Conservation (phyloP, 2,888 invertebrate species). For the Philereme vetulata region DNA sequence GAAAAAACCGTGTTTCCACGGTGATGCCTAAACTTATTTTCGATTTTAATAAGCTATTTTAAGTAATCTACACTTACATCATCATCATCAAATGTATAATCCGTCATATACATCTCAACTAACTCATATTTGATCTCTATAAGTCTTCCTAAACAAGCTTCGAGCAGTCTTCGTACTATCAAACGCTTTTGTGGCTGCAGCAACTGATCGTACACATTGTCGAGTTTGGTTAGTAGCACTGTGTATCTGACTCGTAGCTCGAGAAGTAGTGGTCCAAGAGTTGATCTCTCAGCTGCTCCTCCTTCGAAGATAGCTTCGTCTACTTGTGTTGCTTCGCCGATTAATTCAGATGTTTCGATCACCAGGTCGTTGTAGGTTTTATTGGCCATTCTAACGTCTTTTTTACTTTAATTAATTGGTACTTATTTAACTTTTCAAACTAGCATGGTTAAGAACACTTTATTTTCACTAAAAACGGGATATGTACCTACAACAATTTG, state of each 20-base stretch:
- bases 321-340: conserved; percentile 83
- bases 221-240: conserved; percentile 88
- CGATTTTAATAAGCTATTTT: too few species aligned
- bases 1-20: too few species aligned
- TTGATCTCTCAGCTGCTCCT: conserved; percentile 83
- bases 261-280: conserved; percentile 85
- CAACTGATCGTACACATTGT: conserved; percentile 94
- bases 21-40: too few species aligned
- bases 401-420: background rate
- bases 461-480: too few species aligned
- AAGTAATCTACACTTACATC: conserved; percentile 53
- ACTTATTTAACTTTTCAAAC: background rate
- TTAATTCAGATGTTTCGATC: conserved; percentile 79
- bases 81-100: conserved; percentile 93
- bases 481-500: too few species aligned
- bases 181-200: conserved; percentile 96
- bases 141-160: conserved; percentile 91
- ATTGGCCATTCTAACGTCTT: conserved; percentile 86
- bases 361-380: conserved; percentile 88
- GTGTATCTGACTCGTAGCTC: conserved; percentile 93
- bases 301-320: conserved; percentile 86
- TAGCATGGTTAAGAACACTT: too few species aligned
- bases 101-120: conserved; percentile 92
- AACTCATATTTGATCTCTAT: conserved; percentile 95
- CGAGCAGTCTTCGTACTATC: conserved; percentile 89